Base-by-base conservation (phyloP, 2,888 invertebrate genomes). In the Smittia aterrima region DNA sequence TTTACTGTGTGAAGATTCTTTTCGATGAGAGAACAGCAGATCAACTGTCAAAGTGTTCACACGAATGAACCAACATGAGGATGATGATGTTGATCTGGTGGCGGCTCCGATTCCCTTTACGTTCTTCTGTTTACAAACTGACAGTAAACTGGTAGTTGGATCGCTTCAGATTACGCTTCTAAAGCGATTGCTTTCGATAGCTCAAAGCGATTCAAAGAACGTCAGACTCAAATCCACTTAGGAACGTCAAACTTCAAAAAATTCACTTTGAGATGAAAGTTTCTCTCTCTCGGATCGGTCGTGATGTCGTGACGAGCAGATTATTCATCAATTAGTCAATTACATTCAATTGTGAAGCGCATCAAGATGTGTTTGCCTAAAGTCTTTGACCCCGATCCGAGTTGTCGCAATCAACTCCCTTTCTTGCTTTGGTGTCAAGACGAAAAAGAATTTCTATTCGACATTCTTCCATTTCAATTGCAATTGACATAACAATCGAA, bases 71-170 rank as follows among this genome's bases (percentile, higher is more conserved):
- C n/a, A n/a, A n/a, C n/a, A n/a, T n/a, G 38, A 47, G 11, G n/a
- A 47, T 47, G 47, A 13, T 47, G 13, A 13, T 13, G 13, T 47
- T 9, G 16, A 47, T 7, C 38, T n/a, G n/a, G n/a, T n/a, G n/a
- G n/a, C n/a, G n/a, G n/a, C n/a, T 47, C 16, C 11, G n/a, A 47
- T 47, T 32, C 11, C 47, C 47, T 47, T 47, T 13, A 16, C 11
- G 47, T 32, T 47, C 11, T n/a, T 47, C 47, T 47, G 47, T n/a
- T 47, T n/a, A 16, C 16, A 6, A 11, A 47, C 16, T 6, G n/a
- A 38, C 47, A 7, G 47, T 38, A 18, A 67, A 67, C 24, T 67
- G 67, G 67, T 67, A 67, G 67, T 67, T 67, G 40, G 9, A 32
- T 11, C 41, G 41, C 67, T 40, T 67, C 67, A 41, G 25, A 67